Conservation (phyloP, 2,888 invertebrate species). For the Falcaria lacertinaria region DNA sequence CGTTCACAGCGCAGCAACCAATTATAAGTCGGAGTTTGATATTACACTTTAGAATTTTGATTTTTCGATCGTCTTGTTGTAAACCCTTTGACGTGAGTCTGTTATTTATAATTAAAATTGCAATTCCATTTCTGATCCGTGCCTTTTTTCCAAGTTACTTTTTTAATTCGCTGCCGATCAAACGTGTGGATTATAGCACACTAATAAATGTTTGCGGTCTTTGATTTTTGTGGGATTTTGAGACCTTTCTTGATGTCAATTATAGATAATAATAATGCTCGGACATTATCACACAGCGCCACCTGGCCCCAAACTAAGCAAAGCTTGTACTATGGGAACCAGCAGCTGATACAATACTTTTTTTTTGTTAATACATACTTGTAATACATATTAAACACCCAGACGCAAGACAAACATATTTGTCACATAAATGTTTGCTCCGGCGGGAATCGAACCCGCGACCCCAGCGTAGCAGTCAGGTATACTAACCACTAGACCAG, state of each 20-base stretch:
- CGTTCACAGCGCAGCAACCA: constrained; percentile 60
- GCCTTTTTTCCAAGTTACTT: constrained; percentile 35
- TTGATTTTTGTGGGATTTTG: constrained; percentile 8
- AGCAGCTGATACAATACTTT: no score
- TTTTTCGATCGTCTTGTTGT: constrained; percentile 72
- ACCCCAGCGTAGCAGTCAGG: no score
- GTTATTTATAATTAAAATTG: constrained; percentile 75
- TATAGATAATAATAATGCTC: no score
- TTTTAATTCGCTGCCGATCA: constrained; percentile 67
- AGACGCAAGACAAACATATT: no score
- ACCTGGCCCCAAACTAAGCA: no score
- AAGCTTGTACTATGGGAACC: no score
- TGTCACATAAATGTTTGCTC: no score
- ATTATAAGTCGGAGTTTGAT: constrained; percentile 74
- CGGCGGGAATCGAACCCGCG: no score
- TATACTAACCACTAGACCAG: no score
- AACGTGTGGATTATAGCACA: constrained; percentile 39
- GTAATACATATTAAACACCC: no score
- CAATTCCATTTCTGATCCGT: constrained; percentile 48
- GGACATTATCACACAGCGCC: no score
- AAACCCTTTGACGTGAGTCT: constrained; percentile 54
- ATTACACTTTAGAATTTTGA: constrained; percentile 71
- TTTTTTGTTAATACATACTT: no score
- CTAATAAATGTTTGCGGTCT: constrained; percentile 8
- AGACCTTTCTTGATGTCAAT: not conserved